Base-by-base conservation (phyloP, 2,797 vertebrate genomes). In the Paramormyrops hopkinsi region DNA sequence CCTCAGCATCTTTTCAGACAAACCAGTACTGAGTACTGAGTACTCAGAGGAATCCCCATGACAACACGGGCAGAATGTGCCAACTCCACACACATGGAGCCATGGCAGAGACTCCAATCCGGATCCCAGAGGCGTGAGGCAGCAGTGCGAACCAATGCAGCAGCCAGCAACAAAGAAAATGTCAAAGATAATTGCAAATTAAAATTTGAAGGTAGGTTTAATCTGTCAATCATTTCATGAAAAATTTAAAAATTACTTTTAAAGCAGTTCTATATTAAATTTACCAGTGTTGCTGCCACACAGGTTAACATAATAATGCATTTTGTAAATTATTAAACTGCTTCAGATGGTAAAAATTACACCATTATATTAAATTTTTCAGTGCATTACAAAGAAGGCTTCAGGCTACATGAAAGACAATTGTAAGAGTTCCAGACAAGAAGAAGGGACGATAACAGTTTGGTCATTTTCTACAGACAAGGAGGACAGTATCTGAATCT, bases 101-200 rank as follows among this genome's bases (percentile, higher is more conserved):
- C 29, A 5, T 0, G 29, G 12, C 65, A 12, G 59, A 69, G 29
- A 73, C 29, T 73, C 29, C 4, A 17, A 2, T 12, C 65, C 65
- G 12, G 0, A 5, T 73, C 29, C 65, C 29, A 73, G 65, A 17
- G 65, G 29, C 4, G 11, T 17, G 65, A 17, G 65, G 65, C 65
- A 37, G 4, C 62, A 69, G 62, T 14, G 29, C 11, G 11, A 14
- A 4, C 4, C 29, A 69, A 0, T 33, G 29, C 29, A 69, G 11
- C 65, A 33, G n/a, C 79, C 79, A 83, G 46, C 37, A 48, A 83
- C 7, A 29, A 86, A 84, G 82, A 29, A 84, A 84, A 84, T 84
- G 82, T 84, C 82, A 84, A 84, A 84, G 46, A 84, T 50, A 51
- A 84, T 50, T 84, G 82, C 44, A 50, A 84, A 51, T 84, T 51